Conservation (phyloP, 2,888 invertebrate species). For the Rotaria socialis region DNA sequence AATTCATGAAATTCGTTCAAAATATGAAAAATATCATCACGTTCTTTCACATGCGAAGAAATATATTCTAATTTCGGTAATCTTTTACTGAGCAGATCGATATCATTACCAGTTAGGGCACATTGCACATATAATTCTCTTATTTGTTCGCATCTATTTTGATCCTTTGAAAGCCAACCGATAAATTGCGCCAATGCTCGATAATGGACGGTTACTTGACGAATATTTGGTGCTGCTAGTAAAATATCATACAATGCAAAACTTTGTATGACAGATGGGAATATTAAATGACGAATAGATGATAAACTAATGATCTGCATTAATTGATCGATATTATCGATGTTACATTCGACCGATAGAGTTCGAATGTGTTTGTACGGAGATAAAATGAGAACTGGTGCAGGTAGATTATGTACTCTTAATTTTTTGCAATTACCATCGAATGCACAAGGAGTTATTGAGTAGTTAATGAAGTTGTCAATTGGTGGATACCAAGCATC, state of each 20-base stretch:
- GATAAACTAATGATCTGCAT: background rate
- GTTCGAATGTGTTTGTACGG: background rate
- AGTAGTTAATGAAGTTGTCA: background rate
- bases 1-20: background rate
- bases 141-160: background rate
- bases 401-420: background rate
- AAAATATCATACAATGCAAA: background rate
- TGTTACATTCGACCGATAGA: background rate
- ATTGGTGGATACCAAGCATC: background rate
- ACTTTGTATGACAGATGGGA: background rate
- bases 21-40: background rate
- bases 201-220: background rate
- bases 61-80: background rate
- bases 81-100: background rate
- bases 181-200: background rate
- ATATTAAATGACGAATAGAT: background rate
- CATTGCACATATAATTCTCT: background rate
- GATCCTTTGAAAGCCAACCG: background rate
- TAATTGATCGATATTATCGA: background rate
- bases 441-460: background rate
- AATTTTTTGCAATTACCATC: background rate
- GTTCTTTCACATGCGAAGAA: background rate
- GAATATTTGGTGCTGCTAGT: background rate
- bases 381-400: background rate
- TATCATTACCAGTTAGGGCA: background rate